A percentile compares a stretch with the other conserved stretches of the same genome.
phyloP scores from a whole-genome alignment of 2,113 vertebrate species.

The Tursiops truncatus region DNA sequence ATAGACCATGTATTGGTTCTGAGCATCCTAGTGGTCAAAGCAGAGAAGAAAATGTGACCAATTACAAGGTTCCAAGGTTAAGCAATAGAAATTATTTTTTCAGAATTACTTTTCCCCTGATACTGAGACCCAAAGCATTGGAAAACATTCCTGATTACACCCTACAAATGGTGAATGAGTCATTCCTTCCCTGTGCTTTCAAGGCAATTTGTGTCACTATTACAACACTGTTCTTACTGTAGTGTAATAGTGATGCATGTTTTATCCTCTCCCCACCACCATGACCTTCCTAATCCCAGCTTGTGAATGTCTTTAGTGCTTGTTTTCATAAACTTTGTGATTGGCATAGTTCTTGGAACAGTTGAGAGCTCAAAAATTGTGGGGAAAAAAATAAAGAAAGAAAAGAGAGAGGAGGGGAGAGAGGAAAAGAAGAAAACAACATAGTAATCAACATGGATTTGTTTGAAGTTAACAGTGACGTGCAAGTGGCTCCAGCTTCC shows the following conservation, averaged over 20 bases:
- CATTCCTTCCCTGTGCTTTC: background rate
- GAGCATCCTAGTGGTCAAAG: background rate
- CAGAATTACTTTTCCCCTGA: background rate
- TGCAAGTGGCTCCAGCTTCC: background rate
- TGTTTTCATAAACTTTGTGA: background rate
- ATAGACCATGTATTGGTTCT: background rate
- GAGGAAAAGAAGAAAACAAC: background rate
- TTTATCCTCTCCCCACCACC: too few relatives aligned
- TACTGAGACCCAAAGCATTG: background rate
- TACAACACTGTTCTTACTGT: background rate
- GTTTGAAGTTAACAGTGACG: background rate
- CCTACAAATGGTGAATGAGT: background rate
- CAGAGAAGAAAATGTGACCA: background rate
- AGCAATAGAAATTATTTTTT: background rate
- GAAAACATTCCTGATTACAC: background rate
- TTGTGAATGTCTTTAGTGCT: background rate
- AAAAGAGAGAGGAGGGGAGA: background rate
- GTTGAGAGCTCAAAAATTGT: background rate
- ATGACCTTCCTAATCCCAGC: background rate
- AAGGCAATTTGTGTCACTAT: background rate
- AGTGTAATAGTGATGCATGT: accelerated
- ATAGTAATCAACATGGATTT: background rate
- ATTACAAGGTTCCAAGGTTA: background rate
- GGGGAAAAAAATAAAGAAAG: background rate
- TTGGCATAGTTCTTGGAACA: background rate